A percentile compares a stretch with the other conserved stretches of the same genome.
These are phyloP conservation scores for Sebastes vulpes DNA, from an alignment of 2,797 vertebrate species.

Conservation along the genomic window DNA sequence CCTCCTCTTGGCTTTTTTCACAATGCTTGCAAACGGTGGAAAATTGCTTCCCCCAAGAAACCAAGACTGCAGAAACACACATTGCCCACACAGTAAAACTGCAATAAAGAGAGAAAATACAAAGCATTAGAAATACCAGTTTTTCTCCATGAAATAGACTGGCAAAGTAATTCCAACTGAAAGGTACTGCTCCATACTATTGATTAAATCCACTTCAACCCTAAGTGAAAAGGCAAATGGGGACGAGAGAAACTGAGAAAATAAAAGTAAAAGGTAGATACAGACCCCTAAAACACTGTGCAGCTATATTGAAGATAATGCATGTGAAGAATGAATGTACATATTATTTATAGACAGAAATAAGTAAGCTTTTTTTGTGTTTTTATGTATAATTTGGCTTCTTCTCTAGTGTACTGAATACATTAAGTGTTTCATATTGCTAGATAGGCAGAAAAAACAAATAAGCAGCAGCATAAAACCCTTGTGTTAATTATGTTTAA, in stretches of 20 bases:
- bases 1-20: slow-evolving; percentile 4
- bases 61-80: slow-evolving; percentile 8
- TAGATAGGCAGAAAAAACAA: slow-evolving; percentile 8
- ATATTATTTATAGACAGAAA: not conserved
- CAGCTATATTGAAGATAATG: not conserved
- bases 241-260: not conserved
- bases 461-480: slow-evolving; percentile 1
- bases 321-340: not conserved
- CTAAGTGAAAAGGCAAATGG: slow-evolving; percentile 16
- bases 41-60: slow-evolving; percentile 25
- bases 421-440: not conserved
- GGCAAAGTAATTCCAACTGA: slow-evolving; percentile 27
- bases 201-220: slow-evolving; percentile 29
- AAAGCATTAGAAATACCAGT: slow-evolving; percentile 13
- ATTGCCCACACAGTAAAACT: slow-evolving; percentile 15
- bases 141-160: slow-evolving; percentile 22
- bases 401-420: not conserved
- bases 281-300: not conserved
- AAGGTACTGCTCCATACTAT: not conserved
- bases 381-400: not conserved
- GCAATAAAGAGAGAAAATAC: slow-evolving; percentile 4
- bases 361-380: not conserved
- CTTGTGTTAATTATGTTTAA: not conserved
- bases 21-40: not conserved
- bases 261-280: not conserved